phyloP scores from a whole-genome alignment of 1,140 invertebrate genomes.

The Plectrocnemia conspersa region DNA sequence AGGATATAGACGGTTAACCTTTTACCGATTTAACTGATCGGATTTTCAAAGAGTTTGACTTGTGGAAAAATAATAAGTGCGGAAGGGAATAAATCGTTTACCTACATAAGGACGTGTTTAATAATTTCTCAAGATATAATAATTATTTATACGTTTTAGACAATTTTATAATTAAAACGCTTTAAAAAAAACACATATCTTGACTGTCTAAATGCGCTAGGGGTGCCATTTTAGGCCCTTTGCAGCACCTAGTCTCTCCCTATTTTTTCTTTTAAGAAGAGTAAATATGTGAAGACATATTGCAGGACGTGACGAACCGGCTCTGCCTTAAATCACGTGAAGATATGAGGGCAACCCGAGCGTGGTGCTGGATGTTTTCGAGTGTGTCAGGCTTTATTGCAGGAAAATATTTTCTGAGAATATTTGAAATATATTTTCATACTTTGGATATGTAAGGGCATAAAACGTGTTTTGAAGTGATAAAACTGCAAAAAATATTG shows the following conservation, averaged over 20 bases:
- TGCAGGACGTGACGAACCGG: constrained; percentile 32
- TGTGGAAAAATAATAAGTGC: too few relatives aligned
- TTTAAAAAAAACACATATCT: neutral
- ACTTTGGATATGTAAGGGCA: constrained; percentile 17
- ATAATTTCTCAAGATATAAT: too few relatives aligned
- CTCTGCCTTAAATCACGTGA: constrained; percentile 26
- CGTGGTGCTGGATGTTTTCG: neutral
- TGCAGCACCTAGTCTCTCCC: constrained; percentile 2
- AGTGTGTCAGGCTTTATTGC: constrained; percentile 21
- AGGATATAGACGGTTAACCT: too few relatives aligned
- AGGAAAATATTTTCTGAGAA: constrained; percentile 16
- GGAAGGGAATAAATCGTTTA: too few relatives aligned
- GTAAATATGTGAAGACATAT: constrained; percentile 36
- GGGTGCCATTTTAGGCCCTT: neutral
- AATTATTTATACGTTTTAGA: too few relatives aligned
- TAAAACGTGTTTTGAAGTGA: constrained; percentile 21
- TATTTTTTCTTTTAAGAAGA: constrained; percentile 27
- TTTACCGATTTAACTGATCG: too few relatives aligned
- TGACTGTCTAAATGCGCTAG: neutral
- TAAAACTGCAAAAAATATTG: constrained; percentile 31
- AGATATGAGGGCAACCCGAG: neutral
- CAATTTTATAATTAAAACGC: too few relatives aligned
- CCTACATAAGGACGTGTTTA: too few relatives aligned
- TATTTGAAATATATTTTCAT: constrained; percentile 26
- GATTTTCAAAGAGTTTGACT: too few relatives aligned